phyloP scores from a whole-genome alignment of 2,888 invertebrate genomes.

The Lasioglossum marginatum region DNA sequence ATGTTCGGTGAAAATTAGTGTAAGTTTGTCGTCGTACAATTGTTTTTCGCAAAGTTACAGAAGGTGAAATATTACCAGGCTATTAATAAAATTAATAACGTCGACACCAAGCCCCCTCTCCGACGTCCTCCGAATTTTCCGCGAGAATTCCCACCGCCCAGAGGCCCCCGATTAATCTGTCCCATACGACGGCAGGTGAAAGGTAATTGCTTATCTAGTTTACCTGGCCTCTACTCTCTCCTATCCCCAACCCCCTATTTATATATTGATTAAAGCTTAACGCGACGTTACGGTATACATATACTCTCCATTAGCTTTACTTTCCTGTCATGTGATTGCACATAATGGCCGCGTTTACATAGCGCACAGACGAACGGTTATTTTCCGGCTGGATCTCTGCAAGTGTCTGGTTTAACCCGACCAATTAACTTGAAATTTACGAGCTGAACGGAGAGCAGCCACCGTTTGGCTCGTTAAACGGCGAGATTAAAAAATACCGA shows the following conservation, averaged over 20 bases:
- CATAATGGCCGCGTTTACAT: conserved; percentile 51
- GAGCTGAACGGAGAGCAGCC: background rate
- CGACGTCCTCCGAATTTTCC: conserved; percentile 34
- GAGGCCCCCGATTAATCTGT: conserved; percentile 25
- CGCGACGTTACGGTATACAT: conserved; percentile 51
- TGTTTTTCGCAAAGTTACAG: too few species aligned
- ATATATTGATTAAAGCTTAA: conserved; percentile 69
- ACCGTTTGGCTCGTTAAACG: conserved; percentile 19
- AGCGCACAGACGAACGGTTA: conserved; percentile 23
- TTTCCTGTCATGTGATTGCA: conserved; percentile 56
- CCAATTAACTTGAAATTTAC: conserved; percentile 47
- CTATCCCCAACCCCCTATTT: conserved; percentile 31
- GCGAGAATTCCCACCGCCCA: conserved; percentile 19
- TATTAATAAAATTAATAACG: conserved; percentile 34
- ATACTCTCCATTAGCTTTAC: conserved; percentile 40
- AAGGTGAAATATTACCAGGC: too few species aligned
- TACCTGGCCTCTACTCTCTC: conserved; percentile 27
- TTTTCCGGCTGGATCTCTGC: conserved; percentile 28
- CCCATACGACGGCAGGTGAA: conserved; percentile 26
- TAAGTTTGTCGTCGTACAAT: too few species aligned
- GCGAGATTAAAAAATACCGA: conserved; percentile 25
- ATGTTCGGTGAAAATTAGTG: too few species aligned
- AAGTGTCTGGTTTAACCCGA: conserved; percentile 16
- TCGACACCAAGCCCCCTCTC: background rate
- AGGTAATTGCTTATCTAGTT: conserved; percentile 47